Conservation (phyloP, 2,888 invertebrate genomes). For the Cetonia aurata region DNA sequence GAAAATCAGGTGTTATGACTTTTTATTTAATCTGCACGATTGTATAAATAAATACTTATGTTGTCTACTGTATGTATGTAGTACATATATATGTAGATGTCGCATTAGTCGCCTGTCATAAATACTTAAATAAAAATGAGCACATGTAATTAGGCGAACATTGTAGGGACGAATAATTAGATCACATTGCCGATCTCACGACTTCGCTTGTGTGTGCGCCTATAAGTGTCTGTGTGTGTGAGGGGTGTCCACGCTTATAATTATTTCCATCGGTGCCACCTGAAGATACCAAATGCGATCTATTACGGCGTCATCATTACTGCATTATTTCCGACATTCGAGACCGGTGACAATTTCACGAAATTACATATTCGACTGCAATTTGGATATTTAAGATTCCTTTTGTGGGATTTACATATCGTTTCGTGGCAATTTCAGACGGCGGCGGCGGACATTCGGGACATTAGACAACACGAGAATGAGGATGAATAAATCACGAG, state of each 20-base stretch:
- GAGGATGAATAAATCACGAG: conserved; percentile 21
- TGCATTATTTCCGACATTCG: conserved; percentile 27
- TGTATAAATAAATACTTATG: too few relatives aligned
- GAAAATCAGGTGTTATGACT: too few relatives aligned
- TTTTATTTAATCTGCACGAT: too few relatives aligned
- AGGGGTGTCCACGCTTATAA: conserved; percentile 31
- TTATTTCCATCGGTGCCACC: conserved; percentile 32
- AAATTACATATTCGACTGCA: conserved; percentile 34
- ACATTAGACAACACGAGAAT: conserved; percentile 24
- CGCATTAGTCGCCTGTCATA: conserved; percentile 17
- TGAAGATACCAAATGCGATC: conserved; percentile 39
- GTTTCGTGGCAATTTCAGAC: conserved; percentile 34
- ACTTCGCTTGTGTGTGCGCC: conserved; percentile 17
- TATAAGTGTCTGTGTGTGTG: too few relatives aligned
- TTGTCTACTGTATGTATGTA: neutral
- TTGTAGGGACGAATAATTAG: conserved; percentile 36
- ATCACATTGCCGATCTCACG: conserved; percentile 38
- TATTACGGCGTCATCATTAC: conserved; percentile 23
- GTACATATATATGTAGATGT: conserved; percentile 10
- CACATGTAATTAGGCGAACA: conserved; percentile 29
- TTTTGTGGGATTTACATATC: conserved; percentile 22
- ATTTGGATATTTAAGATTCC: conserved; percentile 32
- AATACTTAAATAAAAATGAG: conserved; percentile 34
- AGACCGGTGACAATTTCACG: conserved; percentile 15
- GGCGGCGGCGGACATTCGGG: conserved; percentile 16